A percentile compares a stretch with the other conserved stretches of the same genome.
Conservation (phyloP, 1,140 invertebrate genomes). For the Leguminivora glycinivorella region DNA sequence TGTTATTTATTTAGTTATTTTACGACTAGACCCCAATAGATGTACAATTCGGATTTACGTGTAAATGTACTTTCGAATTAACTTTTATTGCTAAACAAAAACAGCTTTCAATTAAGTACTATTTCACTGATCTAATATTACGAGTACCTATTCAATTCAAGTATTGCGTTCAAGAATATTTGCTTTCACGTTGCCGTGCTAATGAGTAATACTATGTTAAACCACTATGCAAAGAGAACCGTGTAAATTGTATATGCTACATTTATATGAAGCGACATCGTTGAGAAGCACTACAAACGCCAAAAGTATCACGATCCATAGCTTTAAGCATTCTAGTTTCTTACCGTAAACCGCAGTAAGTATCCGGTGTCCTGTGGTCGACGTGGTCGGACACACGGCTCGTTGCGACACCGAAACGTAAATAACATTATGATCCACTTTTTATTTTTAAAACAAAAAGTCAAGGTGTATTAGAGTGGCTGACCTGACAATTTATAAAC, state of each 20-base stretch:
- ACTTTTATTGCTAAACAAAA: too few species aligned
- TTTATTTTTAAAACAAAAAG: conserved; percentile 8
- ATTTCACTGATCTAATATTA: too few species aligned
- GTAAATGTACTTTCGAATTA: too few species aligned
- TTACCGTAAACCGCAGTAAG: background rate
- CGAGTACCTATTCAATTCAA: too few species aligned
- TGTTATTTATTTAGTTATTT: too few species aligned
- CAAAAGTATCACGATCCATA: conserved; percentile 1
- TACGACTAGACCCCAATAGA: too few species aligned
- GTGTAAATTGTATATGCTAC: background rate
- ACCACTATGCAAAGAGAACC: too few species aligned
- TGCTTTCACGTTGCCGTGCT: too few species aligned
- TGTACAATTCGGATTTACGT: too few species aligned
- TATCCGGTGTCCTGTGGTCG: conserved; percentile 11
- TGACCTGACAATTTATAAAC: background rate
- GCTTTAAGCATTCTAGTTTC: background rate
- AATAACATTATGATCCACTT: conserved; percentile 17
- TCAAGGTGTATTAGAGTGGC: conserved; percentile 10
- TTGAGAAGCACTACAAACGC: background rate
- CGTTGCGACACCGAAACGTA: conserved; percentile 1
- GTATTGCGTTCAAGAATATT: too few species aligned
- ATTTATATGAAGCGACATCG: background rate
- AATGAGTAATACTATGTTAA: too few species aligned
- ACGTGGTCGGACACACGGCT: background rate
- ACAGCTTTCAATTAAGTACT: too few species aligned